phyloP scores from a whole-genome alignment of 2,113 vertebrate species.

The Willisornis vidua region DNA sequence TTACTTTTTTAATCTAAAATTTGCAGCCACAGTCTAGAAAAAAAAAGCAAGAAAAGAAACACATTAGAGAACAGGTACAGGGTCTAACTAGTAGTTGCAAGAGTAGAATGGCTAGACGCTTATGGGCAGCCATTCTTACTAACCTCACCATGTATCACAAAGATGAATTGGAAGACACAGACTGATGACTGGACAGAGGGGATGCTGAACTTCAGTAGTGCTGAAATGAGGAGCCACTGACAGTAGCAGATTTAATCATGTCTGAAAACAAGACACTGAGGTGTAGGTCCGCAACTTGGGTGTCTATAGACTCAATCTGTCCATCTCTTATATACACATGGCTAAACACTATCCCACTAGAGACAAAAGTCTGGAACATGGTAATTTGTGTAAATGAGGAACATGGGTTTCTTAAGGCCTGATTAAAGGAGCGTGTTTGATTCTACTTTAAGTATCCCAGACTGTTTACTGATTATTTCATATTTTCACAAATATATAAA shows the following conservation, averaged over 20 bases:
- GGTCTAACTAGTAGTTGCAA: neutral
- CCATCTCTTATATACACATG: neutral
- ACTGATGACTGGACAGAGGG: neutral
- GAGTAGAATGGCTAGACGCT: neutral
- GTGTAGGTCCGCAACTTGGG: neutral
- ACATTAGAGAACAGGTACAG: neutral
- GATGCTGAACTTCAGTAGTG: neutral
- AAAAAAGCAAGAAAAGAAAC: neutral
- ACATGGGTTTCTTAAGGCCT: neutral
- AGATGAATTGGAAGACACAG: neutral
- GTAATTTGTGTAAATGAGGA: neutral
- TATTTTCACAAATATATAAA: neutral
- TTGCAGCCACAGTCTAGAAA: neutral
- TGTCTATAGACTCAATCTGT: neutral
- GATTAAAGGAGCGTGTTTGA: neutral
- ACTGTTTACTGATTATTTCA: neutral
- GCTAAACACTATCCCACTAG: neutral
- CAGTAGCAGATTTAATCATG: neutral
- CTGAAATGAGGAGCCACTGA: neutral
- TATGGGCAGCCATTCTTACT: neutral
- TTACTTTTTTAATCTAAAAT: neutral
- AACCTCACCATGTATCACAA: neutral
- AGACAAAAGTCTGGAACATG: neutral
- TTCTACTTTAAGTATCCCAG: neutral
- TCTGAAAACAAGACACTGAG: neutral